These are phyloP conservation scores for Pentalonia nigronervosa DNA, from an alignment of 1,140 invertebrate genomes.

Conservation along the genomic window DNA sequence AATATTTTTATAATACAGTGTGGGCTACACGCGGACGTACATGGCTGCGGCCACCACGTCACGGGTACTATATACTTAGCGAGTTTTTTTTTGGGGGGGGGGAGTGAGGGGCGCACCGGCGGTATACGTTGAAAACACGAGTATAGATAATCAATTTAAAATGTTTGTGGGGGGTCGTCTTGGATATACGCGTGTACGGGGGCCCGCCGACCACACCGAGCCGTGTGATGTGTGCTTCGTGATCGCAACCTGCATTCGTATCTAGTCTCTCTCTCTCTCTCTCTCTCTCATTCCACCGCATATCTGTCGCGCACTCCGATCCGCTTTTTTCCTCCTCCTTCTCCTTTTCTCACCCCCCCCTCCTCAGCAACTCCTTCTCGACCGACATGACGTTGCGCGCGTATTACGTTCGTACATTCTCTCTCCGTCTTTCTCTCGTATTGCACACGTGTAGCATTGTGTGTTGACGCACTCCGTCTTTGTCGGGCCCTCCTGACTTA, in stretches of 20 bases:
- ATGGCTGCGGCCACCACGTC: neutral
- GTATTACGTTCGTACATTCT: neutral
- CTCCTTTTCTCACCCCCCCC: neutral
- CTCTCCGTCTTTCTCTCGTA: neutral
- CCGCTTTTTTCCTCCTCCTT: neutral
- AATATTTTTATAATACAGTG: neutral
- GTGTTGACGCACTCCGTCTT: neutral
- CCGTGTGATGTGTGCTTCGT: neutral
- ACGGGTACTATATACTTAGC: neutral
- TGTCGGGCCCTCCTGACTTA: neutral
- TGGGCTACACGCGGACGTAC: neutral
- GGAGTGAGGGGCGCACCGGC: neutral
- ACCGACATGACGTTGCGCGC: neutral
- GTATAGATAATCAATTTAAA: constrained; percentile 57
- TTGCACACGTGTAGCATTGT: neutral
- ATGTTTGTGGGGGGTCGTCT: constrained; percentile 54
- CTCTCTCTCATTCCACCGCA: neutral
- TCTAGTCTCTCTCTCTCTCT: neutral
- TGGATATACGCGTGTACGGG: constrained; percentile 18
- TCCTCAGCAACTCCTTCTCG: no score
- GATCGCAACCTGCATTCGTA: constrained; percentile 20
- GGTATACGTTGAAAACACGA: constrained; percentile 39
- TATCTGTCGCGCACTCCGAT: neutral
- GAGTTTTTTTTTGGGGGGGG: neutral
- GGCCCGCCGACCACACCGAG: constrained; percentile 44